Base-by-base conservation (phyloP, 1,140 invertebrate genomes). In the Maconellicoccus hirsutus region DNA sequence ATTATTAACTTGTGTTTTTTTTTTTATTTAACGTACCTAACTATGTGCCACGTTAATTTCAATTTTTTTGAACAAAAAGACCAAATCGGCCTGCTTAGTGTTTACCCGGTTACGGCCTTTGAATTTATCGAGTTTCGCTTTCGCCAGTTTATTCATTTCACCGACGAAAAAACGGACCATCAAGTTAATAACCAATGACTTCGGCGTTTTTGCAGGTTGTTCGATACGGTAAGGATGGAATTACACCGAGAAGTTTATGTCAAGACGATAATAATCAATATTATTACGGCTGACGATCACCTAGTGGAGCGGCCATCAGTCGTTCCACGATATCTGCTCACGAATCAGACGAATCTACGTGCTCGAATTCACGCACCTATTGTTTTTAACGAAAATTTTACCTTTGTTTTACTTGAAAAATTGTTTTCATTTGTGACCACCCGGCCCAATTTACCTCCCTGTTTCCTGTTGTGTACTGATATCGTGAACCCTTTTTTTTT, bases 231-330 rank as follows among this genome's bases (percentile, higher is more conserved):
- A 73, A 80, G n/a, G 80, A 79, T 38, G 81, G 81, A 72, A 79
- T 78, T 7, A 82, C 80, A 38, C 81, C 84, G 0, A 78, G 83
- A 61, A 83, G 80, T 73, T 74, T 84, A 23, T 81, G 78, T 39
- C 74, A 78, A 59, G 77, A 75, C 26, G 77, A 78, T 73, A 83
- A 80, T 72, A 84, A 81, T 74, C 83, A 84, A 75, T 84, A 84
- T 73, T 85, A 85, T 76, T 85, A 85, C 73, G 83, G 84, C 80
- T 85, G 82, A 84, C 81, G 80, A 72, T 80, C 82, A 74, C 77
- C 80, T 71, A 78, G 79, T 79, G 79, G 78, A 77, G 79, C 78
- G 76, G 77, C 73, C 75, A 79, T 74, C 78, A 79, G 52, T 38
- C 33, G 70, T 66, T 66, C 61, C 61, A 66, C 61, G 21, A 26